phyloP scores from a whole-genome alignment of 2,797 vertebrate genomes.

The Myotis myotis region DNA sequence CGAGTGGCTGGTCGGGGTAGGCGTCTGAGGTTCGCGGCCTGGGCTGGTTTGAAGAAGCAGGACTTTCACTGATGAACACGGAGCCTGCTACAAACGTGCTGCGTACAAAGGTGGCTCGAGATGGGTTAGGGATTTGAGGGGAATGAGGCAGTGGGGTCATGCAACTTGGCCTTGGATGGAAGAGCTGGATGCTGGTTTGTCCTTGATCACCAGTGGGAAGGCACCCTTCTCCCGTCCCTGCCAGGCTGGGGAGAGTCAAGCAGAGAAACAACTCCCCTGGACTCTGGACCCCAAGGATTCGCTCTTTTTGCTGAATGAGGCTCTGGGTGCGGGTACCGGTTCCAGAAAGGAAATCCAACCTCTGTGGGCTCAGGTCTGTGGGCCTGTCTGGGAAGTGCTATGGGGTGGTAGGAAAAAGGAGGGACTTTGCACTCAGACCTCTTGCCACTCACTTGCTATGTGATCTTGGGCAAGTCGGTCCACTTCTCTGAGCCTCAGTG shows the following conservation, averaged over 20 bases:
- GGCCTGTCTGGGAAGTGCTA: background rate
- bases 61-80: background rate
- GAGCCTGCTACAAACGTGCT: background rate
- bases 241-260: background rate
- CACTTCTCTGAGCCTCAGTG: background rate
- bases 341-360: background rate
- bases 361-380: background rate
- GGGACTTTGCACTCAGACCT: background rate
- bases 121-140: background rate
- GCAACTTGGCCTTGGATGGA: background rate
- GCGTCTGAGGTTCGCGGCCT: background rate
- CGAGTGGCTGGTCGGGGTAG: accelerated
- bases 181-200: background rate
- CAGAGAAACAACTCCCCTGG: background rate
- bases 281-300: no score
- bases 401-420: no score
- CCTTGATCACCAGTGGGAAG: background rate
- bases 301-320: background rate
- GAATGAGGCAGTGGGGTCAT: background rate
- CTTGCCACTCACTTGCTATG: background rate
- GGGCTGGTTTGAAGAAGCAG: background rate
- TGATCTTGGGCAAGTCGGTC: background rate
- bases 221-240: background rate
- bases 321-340: background rate
- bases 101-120: background rate